Base-by-base conservation (phyloP, 2,888 invertebrate species). In the Coronaproctus castanopsis region DNA sequence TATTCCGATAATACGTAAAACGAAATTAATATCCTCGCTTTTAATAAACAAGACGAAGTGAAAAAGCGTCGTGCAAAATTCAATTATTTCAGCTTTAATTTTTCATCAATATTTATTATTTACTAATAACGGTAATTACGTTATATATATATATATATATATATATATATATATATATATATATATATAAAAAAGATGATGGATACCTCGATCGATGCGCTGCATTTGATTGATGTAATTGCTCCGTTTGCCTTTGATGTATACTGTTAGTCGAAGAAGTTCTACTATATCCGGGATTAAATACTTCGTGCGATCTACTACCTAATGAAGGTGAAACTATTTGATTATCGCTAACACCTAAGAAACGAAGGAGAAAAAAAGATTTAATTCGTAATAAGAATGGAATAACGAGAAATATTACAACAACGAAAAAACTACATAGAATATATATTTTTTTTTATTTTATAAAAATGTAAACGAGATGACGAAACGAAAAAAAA, bases 221-320 rank as follows among this genome's bases (percentile, higher is more conserved):
- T 3, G 61, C 60, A 50, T 63, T 61, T 63, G 55, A 61, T 59
- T 69, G 69, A 20, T 69, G 69, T 58, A 70, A 76, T 14, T 36
- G 36, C 52, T 66, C 61, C 2, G 61, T 61, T 53, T 62, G 61
- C 63, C 55, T 61, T 59, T 69, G 69, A 20, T 69, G 69, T 59
- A 70, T 76, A 66, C 79, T 80, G 66, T 79, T 80, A 62, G 78
- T 80, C 20, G 80, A 80, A 22, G 81, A 80, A 18, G 81, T 80
- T 63, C 80, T 75, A 66, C 79, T 80, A 68, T 80, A 80, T 50
- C 79, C 80, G 52, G 80, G 78, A 70, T 79, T 80, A 69, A 79
- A 80, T 10, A 78, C 76, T 68, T 80, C 80, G 66, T 79, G 79
- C 60, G 69, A 73, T 67, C 72, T 72, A 61, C 70, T 63, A 22